phyloP scores from a whole-genome alignment of 2,888 invertebrate species.

The Alcis repandata region DNA sequence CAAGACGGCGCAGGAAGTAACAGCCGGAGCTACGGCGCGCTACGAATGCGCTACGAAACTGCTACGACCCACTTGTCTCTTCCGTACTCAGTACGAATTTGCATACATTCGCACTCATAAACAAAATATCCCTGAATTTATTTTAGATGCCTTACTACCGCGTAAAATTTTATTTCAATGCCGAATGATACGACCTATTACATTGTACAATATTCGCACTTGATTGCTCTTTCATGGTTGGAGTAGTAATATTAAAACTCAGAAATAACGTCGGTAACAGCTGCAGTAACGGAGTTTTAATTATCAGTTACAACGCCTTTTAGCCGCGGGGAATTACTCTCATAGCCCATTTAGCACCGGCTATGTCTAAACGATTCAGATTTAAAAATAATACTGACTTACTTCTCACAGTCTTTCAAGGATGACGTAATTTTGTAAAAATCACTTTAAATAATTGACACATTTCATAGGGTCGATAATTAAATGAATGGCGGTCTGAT shows the following conservation, averaged over 20 bases:
- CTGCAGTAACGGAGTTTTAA: slow-evolving; percentile 82
- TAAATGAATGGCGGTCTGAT: slow-evolving; percentile 71
- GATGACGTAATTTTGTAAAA: slow-evolving; percentile 20
- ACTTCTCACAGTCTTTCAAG: slow-evolving; percentile 48
- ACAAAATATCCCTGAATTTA: slow-evolving; percentile 24
- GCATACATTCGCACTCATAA: slow-evolving; percentile 39
- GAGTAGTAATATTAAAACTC: slow-evolving; percentile 73
- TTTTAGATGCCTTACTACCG: slow-evolving; percentile 7
- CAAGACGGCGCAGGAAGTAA: slow-evolving; percentile 68
- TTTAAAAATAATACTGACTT: slow-evolving; percentile 63
- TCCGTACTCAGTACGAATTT: slow-evolving; percentile 46
- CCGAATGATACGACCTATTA: slow-evolving; percentile 51
- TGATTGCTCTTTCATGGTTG: slow-evolving; percentile 68
- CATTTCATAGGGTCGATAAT: slow-evolving; percentile 61
- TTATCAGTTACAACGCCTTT: slow-evolving; percentile 83
- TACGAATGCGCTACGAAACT: slow-evolving; percentile 42
- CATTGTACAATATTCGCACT: slow-evolving; percentile 61
- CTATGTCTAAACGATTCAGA: slow-evolving; percentile 74
- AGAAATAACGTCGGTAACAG: slow-evolving; percentile 78
- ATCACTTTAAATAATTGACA: slow-evolving; percentile 42
- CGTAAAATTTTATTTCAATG: slow-evolving; percentile 38
- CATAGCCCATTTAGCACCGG: slow-evolving; percentile 78
- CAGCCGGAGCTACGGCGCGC: slow-evolving; percentile 60
- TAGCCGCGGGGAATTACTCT: slow-evolving; percentile 77
- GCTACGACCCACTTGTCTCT: slow-evolving; percentile 45